Percentiles rank a stretch among this genome's conserved stretches.
Conservation (phyloP, 2,113 vertebrate species). For the Arothron firmamentum region DNA sequence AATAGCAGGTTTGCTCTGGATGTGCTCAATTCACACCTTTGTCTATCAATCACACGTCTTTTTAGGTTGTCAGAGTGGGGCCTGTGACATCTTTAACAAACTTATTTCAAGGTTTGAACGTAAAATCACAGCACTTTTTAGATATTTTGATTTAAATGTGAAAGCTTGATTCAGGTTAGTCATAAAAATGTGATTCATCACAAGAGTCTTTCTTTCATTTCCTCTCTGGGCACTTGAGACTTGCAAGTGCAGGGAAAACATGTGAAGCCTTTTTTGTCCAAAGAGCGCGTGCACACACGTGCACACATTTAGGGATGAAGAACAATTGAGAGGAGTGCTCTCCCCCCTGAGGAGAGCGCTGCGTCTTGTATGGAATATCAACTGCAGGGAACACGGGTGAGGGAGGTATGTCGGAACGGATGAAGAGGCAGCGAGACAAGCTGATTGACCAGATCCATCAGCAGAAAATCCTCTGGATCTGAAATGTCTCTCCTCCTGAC, state of each 20-base stretch:
- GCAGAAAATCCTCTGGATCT: constrained; percentile 23
- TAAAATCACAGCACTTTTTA: no score
- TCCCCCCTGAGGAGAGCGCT: constrained; percentile 16
- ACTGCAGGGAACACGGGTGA: constrained; percentile 3
- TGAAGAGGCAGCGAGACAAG: background rate
- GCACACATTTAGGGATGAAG: constrained; percentile 14
- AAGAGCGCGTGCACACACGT: background rate
- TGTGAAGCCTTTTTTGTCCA: constrained; percentile 1
- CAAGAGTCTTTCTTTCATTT: background rate
- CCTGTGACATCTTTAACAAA: no score
- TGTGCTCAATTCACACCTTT: no score
- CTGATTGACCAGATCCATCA: constrained; percentile 37
- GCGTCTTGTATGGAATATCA: constrained; percentile 19
- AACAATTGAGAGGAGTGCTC: constrained; percentile 14
- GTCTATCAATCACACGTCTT: no score
- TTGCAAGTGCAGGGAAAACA: background rate
- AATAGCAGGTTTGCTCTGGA: no score
- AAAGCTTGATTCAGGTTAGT: no score
- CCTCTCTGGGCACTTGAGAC: background rate
- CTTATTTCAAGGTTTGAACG: no score
- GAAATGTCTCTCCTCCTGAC: constrained; percentile 4
- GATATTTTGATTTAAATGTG: no score
- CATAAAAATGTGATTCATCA: no score
- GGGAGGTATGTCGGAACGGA: background rate
- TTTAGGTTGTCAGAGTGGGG: no score